These are phyloP conservation scores for Hydrophis major DNA, from an alignment of 2,797 vertebrate genomes.

Conservation along the genomic window DNA sequence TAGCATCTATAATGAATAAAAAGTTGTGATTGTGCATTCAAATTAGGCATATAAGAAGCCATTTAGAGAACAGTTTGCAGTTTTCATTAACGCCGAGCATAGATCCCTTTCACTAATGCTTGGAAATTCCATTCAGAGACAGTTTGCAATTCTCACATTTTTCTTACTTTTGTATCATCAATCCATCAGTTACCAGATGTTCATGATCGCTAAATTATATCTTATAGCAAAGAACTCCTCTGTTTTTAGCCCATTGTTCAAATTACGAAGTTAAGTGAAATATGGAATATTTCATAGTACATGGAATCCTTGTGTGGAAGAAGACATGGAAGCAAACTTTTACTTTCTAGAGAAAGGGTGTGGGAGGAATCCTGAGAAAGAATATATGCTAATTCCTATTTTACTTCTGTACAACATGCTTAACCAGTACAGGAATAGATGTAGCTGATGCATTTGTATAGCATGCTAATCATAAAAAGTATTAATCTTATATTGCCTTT, in stretches of 20 bases:
- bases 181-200: constrained; percentile 46
- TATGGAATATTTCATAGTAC: background rate
- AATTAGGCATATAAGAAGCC: constrained; percentile 39
- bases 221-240: constrained; percentile 29
- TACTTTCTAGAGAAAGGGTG: background rate
- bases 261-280: constrained; percentile 26
- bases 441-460: background rate
- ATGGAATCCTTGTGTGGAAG: background rate
- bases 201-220: constrained; percentile 29
- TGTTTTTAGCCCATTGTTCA: constrained; percentile 22
- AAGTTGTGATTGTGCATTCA: constrained; percentile 60
- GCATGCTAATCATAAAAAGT: background rate
- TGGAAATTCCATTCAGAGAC: constrained; percentile 45
- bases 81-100: constrained; percentile 42
- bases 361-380: background rate
- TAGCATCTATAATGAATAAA: constrained; percentile 52
- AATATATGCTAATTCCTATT: background rate
- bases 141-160: constrained; percentile 36
- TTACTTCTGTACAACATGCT: background rate
- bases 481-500: background rate
- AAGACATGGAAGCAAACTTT: background rate
- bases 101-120: constrained; percentile 34
- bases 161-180: constrained; percentile 42
- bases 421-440: background rate
- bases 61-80: constrained; percentile 48